Percentiles rank a stretch among this genome's conserved stretches.
Conservation (phyloP, 2,113 vertebrate genomes). For the Columba livia region DNA sequence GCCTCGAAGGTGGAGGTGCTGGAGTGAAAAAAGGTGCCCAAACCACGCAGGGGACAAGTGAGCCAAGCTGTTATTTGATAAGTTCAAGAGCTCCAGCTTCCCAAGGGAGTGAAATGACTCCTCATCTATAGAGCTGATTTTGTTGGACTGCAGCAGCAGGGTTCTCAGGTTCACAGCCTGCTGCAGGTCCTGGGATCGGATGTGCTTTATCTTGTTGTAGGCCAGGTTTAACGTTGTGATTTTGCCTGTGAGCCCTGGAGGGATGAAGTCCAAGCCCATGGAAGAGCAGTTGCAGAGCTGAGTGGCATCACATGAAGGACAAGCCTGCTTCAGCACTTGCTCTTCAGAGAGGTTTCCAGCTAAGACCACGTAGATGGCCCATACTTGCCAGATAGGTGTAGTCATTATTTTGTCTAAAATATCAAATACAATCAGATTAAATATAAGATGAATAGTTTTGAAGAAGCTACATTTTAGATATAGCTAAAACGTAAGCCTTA, state of each 20-base stretch:
- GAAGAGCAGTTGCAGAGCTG: constrained; percentile 71
- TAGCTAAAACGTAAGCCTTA: background rate
- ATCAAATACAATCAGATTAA: background rate
- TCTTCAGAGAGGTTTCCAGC: background rate
- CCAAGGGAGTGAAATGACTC: constrained; percentile 68
- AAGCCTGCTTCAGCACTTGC: background rate
- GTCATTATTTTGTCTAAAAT: constrained; percentile 57
- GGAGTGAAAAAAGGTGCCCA: constrained; percentile 72
- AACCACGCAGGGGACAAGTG: constrained; percentile 79
- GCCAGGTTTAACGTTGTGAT: constrained; percentile 73
- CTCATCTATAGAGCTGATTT: constrained; percentile 70
- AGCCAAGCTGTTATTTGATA: constrained; percentile 78
- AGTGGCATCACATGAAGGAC: constrained; percentile 44
- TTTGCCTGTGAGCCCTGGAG: constrained; percentile 37
- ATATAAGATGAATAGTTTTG: background rate
- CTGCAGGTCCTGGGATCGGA: constrained; percentile 70
- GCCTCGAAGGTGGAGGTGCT: constrained; percentile 74
- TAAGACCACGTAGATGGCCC: constrained; percentile 25
- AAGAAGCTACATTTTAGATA: background rate
- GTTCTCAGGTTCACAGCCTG: constrained; percentile 59
- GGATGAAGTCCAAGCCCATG: constrained; percentile 57
- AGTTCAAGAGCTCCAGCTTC: constrained; percentile 78
- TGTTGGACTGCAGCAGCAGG: constrained; percentile 71
- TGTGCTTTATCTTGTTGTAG: constrained; percentile 71
- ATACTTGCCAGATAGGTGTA: background rate